These are phyloP conservation scores for Baronia brevicornis DNA, from an alignment of 2,888 invertebrate species.

Conservation along the genomic window DNA sequence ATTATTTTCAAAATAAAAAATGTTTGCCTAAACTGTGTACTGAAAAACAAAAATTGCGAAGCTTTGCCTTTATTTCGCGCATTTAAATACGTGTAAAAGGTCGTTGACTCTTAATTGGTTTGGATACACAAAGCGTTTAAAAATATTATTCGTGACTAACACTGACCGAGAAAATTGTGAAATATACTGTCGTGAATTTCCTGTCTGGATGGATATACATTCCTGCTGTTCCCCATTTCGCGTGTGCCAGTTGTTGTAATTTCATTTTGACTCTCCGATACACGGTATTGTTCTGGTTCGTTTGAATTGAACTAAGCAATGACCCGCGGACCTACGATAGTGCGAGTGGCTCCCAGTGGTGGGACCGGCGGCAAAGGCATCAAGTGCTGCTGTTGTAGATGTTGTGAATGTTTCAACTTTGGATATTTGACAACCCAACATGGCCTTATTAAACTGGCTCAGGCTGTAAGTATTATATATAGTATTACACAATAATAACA, in stretches of 20 bases:
- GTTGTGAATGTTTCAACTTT: conserved; percentile 87
- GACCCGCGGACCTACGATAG: conserved; percentile 67
- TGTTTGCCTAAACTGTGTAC: conserved; percentile 1
- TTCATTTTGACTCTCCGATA: too few species aligned
- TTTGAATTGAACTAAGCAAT: conserved; percentile 26
- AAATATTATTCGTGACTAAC: conserved; percentile 67
- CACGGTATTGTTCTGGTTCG: background rate
- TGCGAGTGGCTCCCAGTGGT: conserved; percentile 53
- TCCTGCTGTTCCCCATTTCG: conserved; percentile 4
- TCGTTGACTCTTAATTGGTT: conserved; percentile 27
- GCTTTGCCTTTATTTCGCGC: too few species aligned
- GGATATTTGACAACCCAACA: conserved; percentile 82
- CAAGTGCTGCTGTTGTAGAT: conserved; percentile 83
- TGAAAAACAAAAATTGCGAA: too few species aligned
- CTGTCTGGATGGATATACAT: conserved; percentile 37
- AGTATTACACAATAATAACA: too few species aligned
- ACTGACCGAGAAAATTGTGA: conserved; percentile 46
- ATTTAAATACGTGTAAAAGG: conserved; percentile 18
- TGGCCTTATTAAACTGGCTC: conserved; percentile 83
- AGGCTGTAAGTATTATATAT: conserved; percentile 79
- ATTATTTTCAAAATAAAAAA: too few species aligned
- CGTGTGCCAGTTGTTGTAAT: background rate
- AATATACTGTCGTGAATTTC: conserved; percentile 50
- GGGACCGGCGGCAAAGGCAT: conserved; percentile 67
- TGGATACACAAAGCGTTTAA: conserved; percentile 49